Evolutionary conservation across 2,888 invertebrate genomes (phyloP).

Genomic region (Anthophora plumipes): DNA sequence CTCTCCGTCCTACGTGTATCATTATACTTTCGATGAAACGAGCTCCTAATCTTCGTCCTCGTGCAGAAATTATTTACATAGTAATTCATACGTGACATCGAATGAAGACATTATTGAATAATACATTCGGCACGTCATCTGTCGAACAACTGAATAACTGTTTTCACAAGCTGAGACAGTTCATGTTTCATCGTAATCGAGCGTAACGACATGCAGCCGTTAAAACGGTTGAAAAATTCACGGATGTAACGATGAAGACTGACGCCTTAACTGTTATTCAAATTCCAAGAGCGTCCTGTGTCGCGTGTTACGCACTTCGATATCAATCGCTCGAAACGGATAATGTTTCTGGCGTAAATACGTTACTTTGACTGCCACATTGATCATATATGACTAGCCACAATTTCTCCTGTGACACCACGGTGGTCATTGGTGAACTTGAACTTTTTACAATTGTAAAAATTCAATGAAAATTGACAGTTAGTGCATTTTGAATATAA

Average conservation of each 20-base stretch:
- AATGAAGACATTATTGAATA: not conserved
- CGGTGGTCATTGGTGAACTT: too few relatives aligned
- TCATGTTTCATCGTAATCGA: conserved; percentile 6
- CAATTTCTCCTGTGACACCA: too few relatives aligned
- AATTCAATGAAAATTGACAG: too few relatives aligned
- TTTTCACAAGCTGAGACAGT: not conserved
- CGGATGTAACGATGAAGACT: not conserved
- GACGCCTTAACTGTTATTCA: not conserved
- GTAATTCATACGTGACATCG: not conserved
- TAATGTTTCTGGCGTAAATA: too few relatives aligned
- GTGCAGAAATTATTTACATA: not conserved
- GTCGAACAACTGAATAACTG: conserved; percentile 12
- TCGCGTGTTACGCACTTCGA: conserved; percentile 1
- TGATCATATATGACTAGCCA: too few relatives aligned
- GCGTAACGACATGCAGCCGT: conserved; percentile 11
- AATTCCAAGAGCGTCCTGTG: conserved; percentile 5
- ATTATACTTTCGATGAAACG: too few relatives aligned
- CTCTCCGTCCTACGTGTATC: too few relatives aligned
- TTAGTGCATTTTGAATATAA: too few relatives aligned
- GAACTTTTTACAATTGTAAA: too few relatives aligned
- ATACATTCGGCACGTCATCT: conserved; percentile 16
- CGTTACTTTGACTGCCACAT: too few relatives aligned
- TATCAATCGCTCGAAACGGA: not conserved
- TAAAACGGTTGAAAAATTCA: conserved; percentile 38
- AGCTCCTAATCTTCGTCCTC: not conserved